Evolutionary conservation across 2,888 invertebrate genomes (phyloP), one percentile per base, ranked within the genome.

Genomic region (Serrognathus titanus): DNA sequence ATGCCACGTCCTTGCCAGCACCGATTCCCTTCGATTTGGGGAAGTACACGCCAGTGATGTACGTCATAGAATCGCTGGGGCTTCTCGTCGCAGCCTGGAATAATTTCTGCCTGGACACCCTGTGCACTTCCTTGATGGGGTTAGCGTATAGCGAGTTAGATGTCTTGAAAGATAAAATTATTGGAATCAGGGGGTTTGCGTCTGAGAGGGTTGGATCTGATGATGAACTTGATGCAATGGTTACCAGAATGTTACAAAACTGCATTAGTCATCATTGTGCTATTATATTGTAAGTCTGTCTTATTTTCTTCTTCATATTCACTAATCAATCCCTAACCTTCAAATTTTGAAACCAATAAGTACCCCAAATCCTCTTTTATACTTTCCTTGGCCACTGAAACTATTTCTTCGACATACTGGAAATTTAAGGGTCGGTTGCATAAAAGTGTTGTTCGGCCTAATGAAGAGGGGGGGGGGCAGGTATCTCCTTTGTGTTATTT

Each of bases 71-170:
- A 57, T 57, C 55, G 9, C 52, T 59, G n/a, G 58, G 59, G 3
- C 45, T 66, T 43, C 39, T 63, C 31, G 60, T 59, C 37, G 64
- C 64, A 7, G 63, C 61, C 10, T 63, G 61, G 60, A 64, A 63
- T 31, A 66, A 68, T 47, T 60, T 66, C 8, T 64, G 66, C 39
- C 60, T 71, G 49, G 71, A 71, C 60, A 60, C 64, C n/a, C 52
- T 70, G 40, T 63, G 65, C 9, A 62, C 63, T n/a, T 60, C 64
- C 46, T 63, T 67, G 12, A 67, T 69, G 63, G 62, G 63, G 8
- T 59, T 66, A 16, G 67, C 63, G 13, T 57, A 63, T 12, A 66
- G 66, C 8, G 66, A 70, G 47, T 65, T 69, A 53, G 61, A 62
- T 31, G 67, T 71, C 55, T 53, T 70, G 13, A 63, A 63, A 20